phyloP scores from a whole-genome alignment of 2,797 vertebrate genomes.

The Buceros bicornis region DNA sequence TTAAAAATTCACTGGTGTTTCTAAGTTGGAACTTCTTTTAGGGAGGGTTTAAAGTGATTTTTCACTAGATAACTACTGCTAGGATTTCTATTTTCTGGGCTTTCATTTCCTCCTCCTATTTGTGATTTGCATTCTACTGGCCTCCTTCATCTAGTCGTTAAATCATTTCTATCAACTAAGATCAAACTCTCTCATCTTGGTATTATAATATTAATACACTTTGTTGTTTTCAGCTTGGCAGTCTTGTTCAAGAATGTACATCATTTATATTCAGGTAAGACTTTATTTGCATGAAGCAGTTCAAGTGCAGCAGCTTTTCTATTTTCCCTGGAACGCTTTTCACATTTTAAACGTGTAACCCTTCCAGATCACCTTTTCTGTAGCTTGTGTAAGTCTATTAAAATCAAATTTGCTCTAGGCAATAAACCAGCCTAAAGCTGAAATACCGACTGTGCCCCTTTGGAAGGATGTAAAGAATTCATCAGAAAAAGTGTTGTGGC shows the following conservation, averaged over 20 bases:
- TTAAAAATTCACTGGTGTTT: neutral
- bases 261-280: constrained; percentile 40
- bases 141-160: constrained; percentile 23
- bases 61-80: neutral
- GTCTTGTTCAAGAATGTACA: neutral
- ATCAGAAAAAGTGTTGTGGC: neutral
- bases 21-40: neutral
- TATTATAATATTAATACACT: neutral
- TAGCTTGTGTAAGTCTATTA: constrained; percentile 3
- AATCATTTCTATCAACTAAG: constrained; percentile 6
- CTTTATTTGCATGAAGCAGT: constrained; percentile 40
- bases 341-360: constrained; percentile 32
- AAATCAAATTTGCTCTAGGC: constrained; percentile 42
- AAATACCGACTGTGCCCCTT: constrained; percentile 24
- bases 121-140: neutral
- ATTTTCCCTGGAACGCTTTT: constrained; percentile 49
- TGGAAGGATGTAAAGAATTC: constrained; percentile 20
- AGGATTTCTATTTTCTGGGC: neutral
- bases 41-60: neutral
- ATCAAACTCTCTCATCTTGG: neutral
- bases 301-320: constrained; percentile 42
- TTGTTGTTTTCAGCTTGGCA: constrained; percentile 22
- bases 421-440: constrained; percentile 19
- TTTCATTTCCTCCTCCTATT: neutral
- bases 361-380: constrained; percentile 32